Base-by-base conservation (phyloP, 2,113 vertebrate genomes). In the Alces alces region DNA sequence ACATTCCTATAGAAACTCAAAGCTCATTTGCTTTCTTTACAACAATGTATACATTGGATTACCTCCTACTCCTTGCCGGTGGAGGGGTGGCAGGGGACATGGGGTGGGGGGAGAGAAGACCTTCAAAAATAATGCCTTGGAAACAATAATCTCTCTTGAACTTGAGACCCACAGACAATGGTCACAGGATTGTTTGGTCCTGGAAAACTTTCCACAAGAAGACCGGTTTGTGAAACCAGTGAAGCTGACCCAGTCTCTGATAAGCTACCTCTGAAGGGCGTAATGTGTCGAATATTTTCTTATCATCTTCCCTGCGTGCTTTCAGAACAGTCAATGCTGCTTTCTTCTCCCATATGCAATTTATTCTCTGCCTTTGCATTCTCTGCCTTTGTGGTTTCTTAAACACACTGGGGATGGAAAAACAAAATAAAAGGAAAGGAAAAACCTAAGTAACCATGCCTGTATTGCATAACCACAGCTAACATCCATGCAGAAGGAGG, bases 21-120 rank as follows among this genome's bases (percentile, higher is more conserved):
- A 83, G 57, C 70, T 50, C 96, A 39, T 0, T 15, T 97, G 58
- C 73, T 97, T 92, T 95, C 98, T 97, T 97, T 91, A 97, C 91
- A 98, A 97, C 91, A 98, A 98, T 97, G 79, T 97, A 98, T 89
- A 89, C 97, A 97, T 98, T 98, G 76, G 83, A 91, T 98, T 98
- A 98, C 96, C 89, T 83, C 95, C 89, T 85, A 96, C 52, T 12
- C 0, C 0, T 47, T 97, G 91, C 95, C 96, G 97, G 96, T n/a
- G 1, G 6, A 0, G 28, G 33, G 17, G 8, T 6, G 5, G 2
- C 27, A 3, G 60, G 30, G 30, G 17, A 16, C 2, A 4, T n/a
- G 7, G 61, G 3, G 33, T n/a, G 90, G 97, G 98, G 64, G 60
- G 97, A 76, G 60, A 97, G 97, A 97, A 97, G 91, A 97, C 91